Base-by-base conservation (phyloP, 2,113 vertebrate species). In the Strix aluco region DNA sequence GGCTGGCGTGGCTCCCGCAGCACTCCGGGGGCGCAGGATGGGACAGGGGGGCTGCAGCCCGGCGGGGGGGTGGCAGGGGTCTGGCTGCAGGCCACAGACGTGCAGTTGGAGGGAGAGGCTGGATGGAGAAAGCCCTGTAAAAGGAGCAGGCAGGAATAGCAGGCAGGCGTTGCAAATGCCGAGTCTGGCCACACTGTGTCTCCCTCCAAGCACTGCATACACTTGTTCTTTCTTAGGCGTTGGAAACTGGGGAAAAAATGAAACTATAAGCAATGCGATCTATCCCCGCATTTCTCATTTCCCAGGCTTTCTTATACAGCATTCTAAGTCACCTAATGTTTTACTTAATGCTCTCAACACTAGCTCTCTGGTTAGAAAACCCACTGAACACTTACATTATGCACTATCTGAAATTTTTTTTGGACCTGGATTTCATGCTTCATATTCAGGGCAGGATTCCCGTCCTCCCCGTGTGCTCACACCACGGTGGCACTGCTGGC, bases 181-280 rank as follows among this genome's bases (percentile, higher is more conserved):
- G 86, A 18, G 5, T 74, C 18, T 88, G 86, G 81, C 94, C 95
- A 96, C 93, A 94, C 81, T 22, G 93, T 88, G 95, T 93, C 92
- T 90, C 93, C 81, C 88, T 93, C 57, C 1, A 52, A 90, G 95
- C 92, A 8, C 78, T 4, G 78, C 84, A 46, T 16, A 13, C 2
- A 3, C 91, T 19, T n/a, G 15, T 29, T 32, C 38, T 49, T 20
- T 20, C 18, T 23, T 40, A 29, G 46, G 34, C 14, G 0, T n/a
- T 46, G 6, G 3, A 32, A 94, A 30, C 79, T 17, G 58, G 73
- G 3, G 6, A 22, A 72, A 38, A 71, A 86, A 80, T 7, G 75
- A 54, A 83, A 29, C 38, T 3, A 81, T 88, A 94, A 88, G 95
- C 88, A 96, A 93, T 87, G 88, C 88, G 78, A 14, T 51, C 72